phyloP scores from a whole-genome alignment of 1,140 invertebrate genomes.

The Penaeus chinensis region DNA sequence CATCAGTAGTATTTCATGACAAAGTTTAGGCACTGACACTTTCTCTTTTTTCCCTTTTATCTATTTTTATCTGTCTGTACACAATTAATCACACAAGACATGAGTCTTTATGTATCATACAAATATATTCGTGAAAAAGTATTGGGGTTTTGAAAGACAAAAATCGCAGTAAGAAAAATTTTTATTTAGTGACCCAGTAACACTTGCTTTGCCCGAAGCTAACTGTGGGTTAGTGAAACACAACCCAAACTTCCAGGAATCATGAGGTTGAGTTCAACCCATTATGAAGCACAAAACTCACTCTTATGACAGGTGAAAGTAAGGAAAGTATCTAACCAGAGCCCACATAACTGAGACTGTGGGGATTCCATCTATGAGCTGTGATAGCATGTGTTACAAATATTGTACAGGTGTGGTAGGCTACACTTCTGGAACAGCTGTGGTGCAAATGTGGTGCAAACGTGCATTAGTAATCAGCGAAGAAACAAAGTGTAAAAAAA shows the following conservation, averaged over 20 bases:
- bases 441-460: slow-evolving; percentile 60
- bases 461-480: slow-evolving; percentile 56
- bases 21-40: no score
- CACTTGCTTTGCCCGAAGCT: slow-evolving; percentile 59
- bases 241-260: background rate
- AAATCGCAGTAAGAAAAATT: slow-evolving; percentile 55
- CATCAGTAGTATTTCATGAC: no score
- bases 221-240: slow-evolving; percentile 25
- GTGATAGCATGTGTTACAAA: slow-evolving; percentile 56
- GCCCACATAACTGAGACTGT: slow-evolving; percentile 49
- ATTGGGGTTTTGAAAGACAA: slow-evolving; percentile 12
- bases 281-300: background rate
- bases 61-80: no score
- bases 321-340: background rate
- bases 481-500: slow-evolving; percentile 54
- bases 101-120: no score
- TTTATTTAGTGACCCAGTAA: slow-evolving; percentile 59
- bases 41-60: no score
- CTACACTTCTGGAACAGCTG: slow-evolving; percentile 57
- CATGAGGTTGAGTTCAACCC: background rate
- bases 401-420: slow-evolving; percentile 56
- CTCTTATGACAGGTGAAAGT: background rate
- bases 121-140: no score
- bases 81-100: no score
- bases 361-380: slow-evolving; percentile 48